Evolutionary conservation across 1,140 invertebrate species (phyloP), one percentile per base, ranked within the genome.

Genomic region (Scaptomyza pallida): DNA sequence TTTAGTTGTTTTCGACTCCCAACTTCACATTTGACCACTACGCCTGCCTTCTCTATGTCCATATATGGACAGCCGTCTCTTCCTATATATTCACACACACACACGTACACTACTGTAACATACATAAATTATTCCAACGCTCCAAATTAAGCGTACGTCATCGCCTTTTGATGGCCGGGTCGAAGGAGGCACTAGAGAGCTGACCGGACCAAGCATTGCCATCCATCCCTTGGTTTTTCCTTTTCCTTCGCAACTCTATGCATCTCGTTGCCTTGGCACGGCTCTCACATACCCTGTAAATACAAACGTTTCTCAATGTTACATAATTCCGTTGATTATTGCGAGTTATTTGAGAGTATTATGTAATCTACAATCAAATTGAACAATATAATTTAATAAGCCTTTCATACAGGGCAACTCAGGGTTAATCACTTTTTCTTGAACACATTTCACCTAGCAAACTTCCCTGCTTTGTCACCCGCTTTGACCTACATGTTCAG

Each of bases 101-200:
- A 45, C 40, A 30, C 23, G 26, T 23, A 3, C 30, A 15, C n/a
- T 41, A 23, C 37, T 64, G 75, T 51, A 72, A 64, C n/a, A n/a
- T n/a, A n/a, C n/a, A 85, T 85, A 80, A 85, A 85, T 86, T 74
- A 86, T 85, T 80, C 59, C 60, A 71, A 52, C 65, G 81, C 69
- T 71, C 64, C 81, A 80, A 86, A 86, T 86, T 86, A 86, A 86
- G 81, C 81, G 62, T 65, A 77, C 81, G 81, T 86, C 81, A 86
- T 86, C 81, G 81, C 77, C 73, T 86, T 86, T 86, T 74, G 74
- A 86, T 77, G 65, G 65, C 50, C 51, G 73, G 62, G 63, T 73
- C 59, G 2, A 23, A 23, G 23, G 23, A 2, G 3, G 23, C 23
- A 6, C 5, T 4, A 26, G 23, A 6, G 33, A 26, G 43, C 51